Conservation (phyloP, 2,888 invertebrate genomes). For the Polia nebulosa region DNA sequence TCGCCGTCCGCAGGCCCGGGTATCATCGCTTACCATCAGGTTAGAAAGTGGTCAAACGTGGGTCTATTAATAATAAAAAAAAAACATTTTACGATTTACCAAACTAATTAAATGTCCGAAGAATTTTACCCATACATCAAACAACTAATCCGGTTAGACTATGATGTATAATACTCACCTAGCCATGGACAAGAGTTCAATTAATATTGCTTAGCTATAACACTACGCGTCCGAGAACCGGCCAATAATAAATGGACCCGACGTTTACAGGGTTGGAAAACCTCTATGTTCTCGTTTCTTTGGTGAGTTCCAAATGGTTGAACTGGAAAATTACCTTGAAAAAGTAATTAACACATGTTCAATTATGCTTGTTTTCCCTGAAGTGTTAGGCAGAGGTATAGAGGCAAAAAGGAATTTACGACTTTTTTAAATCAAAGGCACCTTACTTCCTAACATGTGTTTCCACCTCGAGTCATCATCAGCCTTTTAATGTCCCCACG, state of each 20-base stretch:
- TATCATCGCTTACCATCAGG: too few species aligned
- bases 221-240: constrained; percentile 16
- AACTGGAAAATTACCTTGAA: neutral
- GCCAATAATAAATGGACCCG: constrained; percentile 24
- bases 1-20: too few species aligned
- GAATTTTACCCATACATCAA: constrained; percentile 7
- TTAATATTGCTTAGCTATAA: constrained; percentile 46
- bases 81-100: neutral
- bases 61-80: too few species aligned
- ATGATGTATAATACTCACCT: constrained; percentile 8
- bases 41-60: too few species aligned
- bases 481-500: too few species aligned
- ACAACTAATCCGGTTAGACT: constrained; percentile 22
- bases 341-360: neutral
- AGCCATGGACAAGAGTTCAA: constrained; percentile 30
- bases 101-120: neutral
- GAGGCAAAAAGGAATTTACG: too few species aligned
- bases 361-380: neutral
- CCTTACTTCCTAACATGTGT: too few species aligned
- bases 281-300: neutral
- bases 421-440: too few species aligned
- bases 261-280: constrained; percentile 9
- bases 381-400: neutral
- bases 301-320: neutral
- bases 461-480: too few species aligned